Evolutionary conservation across 2,113 vertebrate species (phyloP).

Genomic region (Pterocles orientalis): DNA sequence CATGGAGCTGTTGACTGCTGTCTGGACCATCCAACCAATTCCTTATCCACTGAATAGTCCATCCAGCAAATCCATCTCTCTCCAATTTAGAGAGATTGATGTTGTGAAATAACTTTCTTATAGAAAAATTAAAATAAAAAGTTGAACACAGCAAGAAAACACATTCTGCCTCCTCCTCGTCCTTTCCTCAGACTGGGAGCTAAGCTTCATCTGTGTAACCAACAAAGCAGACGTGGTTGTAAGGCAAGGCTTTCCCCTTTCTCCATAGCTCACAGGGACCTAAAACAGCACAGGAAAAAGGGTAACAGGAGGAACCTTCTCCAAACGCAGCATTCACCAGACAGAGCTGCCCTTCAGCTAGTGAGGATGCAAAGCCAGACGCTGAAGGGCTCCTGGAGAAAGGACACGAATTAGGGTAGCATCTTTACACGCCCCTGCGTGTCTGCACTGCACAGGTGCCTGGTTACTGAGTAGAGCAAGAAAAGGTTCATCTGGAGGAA

Average conservation of each 20-base stretch:
- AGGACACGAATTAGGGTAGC: background rate
- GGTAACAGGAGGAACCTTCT: background rate
- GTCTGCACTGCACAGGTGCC: background rate
- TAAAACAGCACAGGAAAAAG: background rate
- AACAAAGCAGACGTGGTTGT: background rate
- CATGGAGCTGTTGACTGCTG: background rate
- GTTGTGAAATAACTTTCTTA: background rate
- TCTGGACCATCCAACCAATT: background rate
- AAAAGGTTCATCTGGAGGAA: background rate
- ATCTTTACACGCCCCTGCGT: background rate
- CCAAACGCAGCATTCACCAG: background rate
- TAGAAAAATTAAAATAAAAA: background rate
- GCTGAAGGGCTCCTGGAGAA: background rate
- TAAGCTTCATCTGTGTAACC: background rate
- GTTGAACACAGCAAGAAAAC: background rate
- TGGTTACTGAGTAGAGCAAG: background rate
- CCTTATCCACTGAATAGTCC: no score
- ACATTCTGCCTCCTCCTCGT: background rate
- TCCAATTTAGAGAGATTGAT: background rate
- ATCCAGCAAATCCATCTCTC: background rate
- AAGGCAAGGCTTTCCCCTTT: background rate
- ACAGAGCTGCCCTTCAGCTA: background rate
- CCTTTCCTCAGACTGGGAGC: background rate
- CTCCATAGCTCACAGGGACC: background rate
- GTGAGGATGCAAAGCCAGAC: background rate